Conservation (phyloP, 1,140 invertebrate genomes). For the Drosophila nasuta region DNA sequence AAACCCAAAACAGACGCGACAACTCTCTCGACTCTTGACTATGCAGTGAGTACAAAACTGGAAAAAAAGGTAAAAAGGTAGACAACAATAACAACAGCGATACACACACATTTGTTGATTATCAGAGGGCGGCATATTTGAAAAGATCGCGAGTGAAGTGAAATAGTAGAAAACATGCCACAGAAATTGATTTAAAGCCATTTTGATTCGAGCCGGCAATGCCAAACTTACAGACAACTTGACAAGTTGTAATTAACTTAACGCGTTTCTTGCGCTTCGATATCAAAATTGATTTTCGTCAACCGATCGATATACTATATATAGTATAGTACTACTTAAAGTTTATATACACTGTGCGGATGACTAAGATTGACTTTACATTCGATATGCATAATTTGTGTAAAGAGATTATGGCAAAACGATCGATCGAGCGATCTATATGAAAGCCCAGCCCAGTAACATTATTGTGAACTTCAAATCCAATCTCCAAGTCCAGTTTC, state of each 20-base stretch:
- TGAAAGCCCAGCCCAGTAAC: conserved; percentile 32
- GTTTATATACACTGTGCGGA: background rate
- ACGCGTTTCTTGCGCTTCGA: conserved; percentile 54
- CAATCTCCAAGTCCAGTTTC: conserved; percentile 17
- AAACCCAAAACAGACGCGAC: conserved; percentile 2
- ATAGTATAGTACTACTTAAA: background rate
- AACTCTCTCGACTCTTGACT: background rate
- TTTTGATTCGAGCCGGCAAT: conserved; percentile 59
- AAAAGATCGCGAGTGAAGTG: conserved; percentile 47
- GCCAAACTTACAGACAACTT: conserved; percentile 57
- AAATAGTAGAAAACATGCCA: conserved; percentile 52
- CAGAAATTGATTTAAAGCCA: conserved; percentile 75
- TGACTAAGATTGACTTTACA: background rate
- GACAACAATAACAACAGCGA: conserved; percentile 51
- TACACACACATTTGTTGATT: conserved; percentile 73
- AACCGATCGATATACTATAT: background rate
- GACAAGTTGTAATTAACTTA: conserved; percentile 81
- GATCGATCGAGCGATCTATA: background rate
- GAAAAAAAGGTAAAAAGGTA: background rate
- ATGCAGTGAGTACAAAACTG: background rate
- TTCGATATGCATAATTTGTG: conserved; percentile 16
- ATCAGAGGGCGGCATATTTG: conserved; percentile 67
- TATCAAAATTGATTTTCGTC: conserved; percentile 26
- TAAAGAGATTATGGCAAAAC: conserved; percentile 32
- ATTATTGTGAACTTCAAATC: background rate